Evolutionary conservation across 1,140 invertebrate genomes (phyloP).

Genomic region (Sweltsa coloradensis): DNA sequence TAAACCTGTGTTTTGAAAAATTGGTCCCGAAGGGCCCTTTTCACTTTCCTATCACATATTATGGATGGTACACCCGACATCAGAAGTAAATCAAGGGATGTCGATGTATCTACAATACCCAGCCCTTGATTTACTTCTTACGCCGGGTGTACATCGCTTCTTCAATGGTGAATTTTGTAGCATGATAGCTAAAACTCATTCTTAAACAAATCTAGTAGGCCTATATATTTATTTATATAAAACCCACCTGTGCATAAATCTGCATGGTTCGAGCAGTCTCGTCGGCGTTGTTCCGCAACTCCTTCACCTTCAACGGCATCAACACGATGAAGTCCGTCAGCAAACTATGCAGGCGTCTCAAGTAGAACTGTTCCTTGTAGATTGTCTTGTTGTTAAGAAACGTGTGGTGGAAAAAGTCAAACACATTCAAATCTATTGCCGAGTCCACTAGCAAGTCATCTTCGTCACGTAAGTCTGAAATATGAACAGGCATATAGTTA

Average conservation of each 20-base stretch:
- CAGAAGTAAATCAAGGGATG: too few species aligned
- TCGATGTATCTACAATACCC: too few species aligned
- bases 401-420: conserved; percentile 59
- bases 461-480: conserved; percentile 45
- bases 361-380: conserved; percentile 65
- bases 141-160: neutral
- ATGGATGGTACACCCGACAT: too few species aligned
- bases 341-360: conserved; percentile 69
- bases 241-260: conserved; percentile 48
- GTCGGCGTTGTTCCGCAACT: conserved; percentile 70
- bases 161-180: neutral
- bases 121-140: too few species aligned
- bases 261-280: conserved; percentile 74
- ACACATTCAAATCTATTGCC: conserved; percentile 68
- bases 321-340: conserved; percentile 87
- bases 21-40: too few species aligned
- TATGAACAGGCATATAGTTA: conserved; percentile 8
- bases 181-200: neutral
- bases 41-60: too few species aligned
- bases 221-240: neutral
- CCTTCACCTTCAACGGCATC: conserved; percentile 84
- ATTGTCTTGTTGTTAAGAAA: conserved; percentile 58
- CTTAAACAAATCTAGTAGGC: neutral
- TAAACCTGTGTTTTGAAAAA: too few species aligned
- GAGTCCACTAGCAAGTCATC: conserved; percentile 63